Evolutionary conservation across 2,797 vertebrate genomes (phyloP), one percentile per base, ranked within the genome.

Genomic region (Neosilurus mollespiculum): DNA sequence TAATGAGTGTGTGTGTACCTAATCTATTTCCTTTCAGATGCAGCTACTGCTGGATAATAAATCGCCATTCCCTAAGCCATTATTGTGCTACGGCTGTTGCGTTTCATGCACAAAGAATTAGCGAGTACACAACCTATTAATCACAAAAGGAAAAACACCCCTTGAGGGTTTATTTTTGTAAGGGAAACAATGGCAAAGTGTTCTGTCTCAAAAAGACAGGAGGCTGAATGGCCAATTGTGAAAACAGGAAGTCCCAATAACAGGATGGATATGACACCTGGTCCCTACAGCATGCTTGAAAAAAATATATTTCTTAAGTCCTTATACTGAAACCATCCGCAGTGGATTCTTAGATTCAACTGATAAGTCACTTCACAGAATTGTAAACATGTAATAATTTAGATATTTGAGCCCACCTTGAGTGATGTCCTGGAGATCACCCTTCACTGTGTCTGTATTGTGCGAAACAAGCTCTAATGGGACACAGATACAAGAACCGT

Each of bases 261-360:
- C 80, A 86, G 88, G 84, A 87, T 91, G 93, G 92, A 94, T 91
- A 89, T 90, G 86, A 93, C 92, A 94, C 93, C 92, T 94, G 91
- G 89, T 30, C 83, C 84, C 81, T 88, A 82, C 75, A 9, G 86
- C 88, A 88, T 82, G 87, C 88, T 88, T 87, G 88, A 82, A 88
- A 86, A 62, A 89, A 89, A 91, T 90, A 62, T 89, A 89, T 91
- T 90, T 92, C 89, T 90, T 90, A 93, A 93, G 90, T 87, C 73
- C 49, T 86, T 92, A 91, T 89, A 62, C 88, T 49, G 1, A 66
- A 71, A 83, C 34, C 66, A 79, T 82, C 34, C 49, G 87, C 69
- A 86, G 87, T 76, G 67, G 79, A 81, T 83, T 80, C 26, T 34
- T 37, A 65, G 78, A 58, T 84, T 26, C 84, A 26, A 86, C 43